Base-by-base conservation (phyloP, 2,797 vertebrate species). In the Alectoris magna region DNA sequence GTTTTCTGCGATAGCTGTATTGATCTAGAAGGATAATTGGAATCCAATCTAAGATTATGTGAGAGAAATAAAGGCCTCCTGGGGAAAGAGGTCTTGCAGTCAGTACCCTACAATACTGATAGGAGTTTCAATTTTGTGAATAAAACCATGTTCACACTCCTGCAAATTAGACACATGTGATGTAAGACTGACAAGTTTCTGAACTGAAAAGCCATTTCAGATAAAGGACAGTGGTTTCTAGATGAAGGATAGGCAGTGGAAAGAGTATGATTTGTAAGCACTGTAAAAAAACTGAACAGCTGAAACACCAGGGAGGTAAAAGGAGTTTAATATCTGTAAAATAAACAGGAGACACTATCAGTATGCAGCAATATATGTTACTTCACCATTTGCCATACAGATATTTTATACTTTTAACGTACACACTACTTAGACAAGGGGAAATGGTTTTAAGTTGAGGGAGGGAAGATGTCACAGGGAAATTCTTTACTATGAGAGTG, bases 21-120 rank as follows among this genome's bases (percentile, higher is more conserved):
- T 87, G 87, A 94, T 95, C 88, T 87, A 83, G 62, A 78, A 64
- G 51, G 29, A 85, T 85, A 95, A 87, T 38, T 91, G 69, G 39
- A 92, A 81, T 78, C 16, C 84, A 87, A 56, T 87, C 34, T 59
- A 74, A 48, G 84, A 83, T 85, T 91, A 59, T 59, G 27, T 56
- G 59, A 85, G 41, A 77, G 72, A 94, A 89, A 83, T 83, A 81
- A 93, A 91, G 62, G 12, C 46, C 23, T 69, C 43, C 75, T 55
- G 10, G 48, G 27, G 70, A 95, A 90, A 87, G 21, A 94, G 21
- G 23, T 43, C n/a, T 77, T 84, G 23, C 41, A 76, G 46, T 31
- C 44, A 56, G 44, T 48, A 87, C 23, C 29, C 68, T 51, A 46
- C 15, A 66, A 53, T 27, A 44, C 12, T 66, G 29, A 55, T 38